Conservation (phyloP, 1,140 invertebrate genomes). For the Drosophila leontia region DNA sequence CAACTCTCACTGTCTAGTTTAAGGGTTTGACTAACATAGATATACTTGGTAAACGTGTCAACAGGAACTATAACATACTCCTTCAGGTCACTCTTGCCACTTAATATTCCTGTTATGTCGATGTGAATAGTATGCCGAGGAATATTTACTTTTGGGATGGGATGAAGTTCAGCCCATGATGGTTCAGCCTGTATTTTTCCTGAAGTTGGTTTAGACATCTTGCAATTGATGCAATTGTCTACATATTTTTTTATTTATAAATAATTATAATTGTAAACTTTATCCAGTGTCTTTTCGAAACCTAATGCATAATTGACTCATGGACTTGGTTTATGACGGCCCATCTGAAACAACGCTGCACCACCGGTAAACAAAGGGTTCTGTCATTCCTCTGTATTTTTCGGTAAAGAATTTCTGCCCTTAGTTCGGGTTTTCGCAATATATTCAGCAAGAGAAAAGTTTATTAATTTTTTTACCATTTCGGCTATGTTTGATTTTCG, state of each 20-base stretch:
- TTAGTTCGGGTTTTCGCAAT: constrained; percentile 6
- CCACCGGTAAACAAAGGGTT: constrained; percentile 66
- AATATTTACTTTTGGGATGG: too few relatives aligned
- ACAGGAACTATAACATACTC: too few relatives aligned
- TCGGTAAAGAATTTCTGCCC: constrained; percentile 34
- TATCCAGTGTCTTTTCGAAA: constrained; percentile 66
- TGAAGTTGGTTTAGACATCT: neutral
- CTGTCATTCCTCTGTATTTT: constrained; percentile 45
- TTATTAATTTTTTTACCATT: constrained; percentile 11
- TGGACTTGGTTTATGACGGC: constrained; percentile 77
- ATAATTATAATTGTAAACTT: constrained; percentile 28
- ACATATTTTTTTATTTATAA: constrained; percentile 54
- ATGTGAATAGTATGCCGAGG: too few relatives aligned
- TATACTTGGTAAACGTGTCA: too few relatives aligned
- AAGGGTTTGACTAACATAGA: too few relatives aligned
- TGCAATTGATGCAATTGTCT: constrained; percentile 65
- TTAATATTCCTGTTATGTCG: too few relatives aligned
- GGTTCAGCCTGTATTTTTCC: too few relatives aligned
- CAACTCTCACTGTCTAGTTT: too few relatives aligned
- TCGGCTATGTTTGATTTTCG: constrained; percentile 8
- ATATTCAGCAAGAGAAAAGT: constrained; percentile 25
- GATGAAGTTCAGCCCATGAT: too few relatives aligned
- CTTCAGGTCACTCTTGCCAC: too few relatives aligned
- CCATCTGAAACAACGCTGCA: constrained; percentile 61
- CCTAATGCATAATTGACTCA: constrained; percentile 59